Evolutionary conservation across 2,888 invertebrate species (phyloP), one percentile per base, ranked within the genome.

Genomic region (Drosophila birchii): DNA sequence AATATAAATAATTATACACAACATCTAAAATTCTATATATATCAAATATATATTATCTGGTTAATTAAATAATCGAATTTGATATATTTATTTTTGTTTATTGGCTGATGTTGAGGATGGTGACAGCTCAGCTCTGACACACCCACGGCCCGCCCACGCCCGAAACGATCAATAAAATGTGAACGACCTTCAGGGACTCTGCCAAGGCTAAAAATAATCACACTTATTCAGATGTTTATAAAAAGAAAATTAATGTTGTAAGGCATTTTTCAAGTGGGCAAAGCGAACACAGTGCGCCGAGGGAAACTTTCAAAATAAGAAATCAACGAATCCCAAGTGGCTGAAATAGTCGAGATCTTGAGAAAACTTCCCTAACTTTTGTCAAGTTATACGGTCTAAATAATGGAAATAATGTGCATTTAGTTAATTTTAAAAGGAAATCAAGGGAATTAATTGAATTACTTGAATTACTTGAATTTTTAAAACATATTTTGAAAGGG

Each of bases 21-120:
- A 67, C 67, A 67, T 71, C 72, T 32, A 58, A 64, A 72, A 72
- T 67, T 67, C 67, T 67, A 68, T 72, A 72, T 68, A 68, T 72
- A 68, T 68, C 20, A 72, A 71, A 68, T 68, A 68, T 45, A 38
- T 72, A 49, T 73, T 73, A 68, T 68, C 68, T 68, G 68, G 68
- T 68, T 68, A 68, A 68, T 60, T 58, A 58, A 59, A 34, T 16
- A 41, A 72, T 68, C 36, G 58, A 47, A 72, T 47, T 73, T 29
- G 41, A 47, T 29, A 23, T 14, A 20, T 18, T 38, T 59, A 72
- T 45, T 72, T 59, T 38, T 72, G 66, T 54, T 38, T 36, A 36
- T 23, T 36, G 34, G 16, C 34, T 5, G 51, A 16, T 14, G 51
- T 11, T n/a, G n/a, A n/a, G 16, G 23, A 16, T 14, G 44, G 23